A percentile compares a stretch with the other conserved stretches of the same genome.
These are phyloP conservation scores for Chelidonichthys spinosus DNA, from an alignment of 2,797 vertebrate genomes.

Conservation along the genomic window DNA sequence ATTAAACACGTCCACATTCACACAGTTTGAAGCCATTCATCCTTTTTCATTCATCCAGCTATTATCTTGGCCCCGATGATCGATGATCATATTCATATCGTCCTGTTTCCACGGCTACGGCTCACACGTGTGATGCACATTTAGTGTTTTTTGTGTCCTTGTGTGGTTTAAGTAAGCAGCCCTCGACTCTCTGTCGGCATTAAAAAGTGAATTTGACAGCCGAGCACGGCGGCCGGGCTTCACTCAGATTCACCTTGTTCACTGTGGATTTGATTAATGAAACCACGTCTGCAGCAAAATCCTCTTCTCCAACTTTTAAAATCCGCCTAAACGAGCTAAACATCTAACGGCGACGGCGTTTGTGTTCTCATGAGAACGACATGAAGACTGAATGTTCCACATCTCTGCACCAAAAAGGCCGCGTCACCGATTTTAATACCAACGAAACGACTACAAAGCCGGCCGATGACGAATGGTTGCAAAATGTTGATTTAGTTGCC, in stretches of 20 bases:
- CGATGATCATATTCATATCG: too few relatives aligned
- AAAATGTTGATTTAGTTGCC: slow-evolving; percentile 73
- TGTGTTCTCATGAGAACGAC: too few relatives aligned
- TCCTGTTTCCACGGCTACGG: too few relatives aligned
- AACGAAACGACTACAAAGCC: slow-evolving; percentile 59
- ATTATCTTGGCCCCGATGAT: too few relatives aligned
- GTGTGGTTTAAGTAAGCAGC: neutral
- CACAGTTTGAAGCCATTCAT: too few relatives aligned
- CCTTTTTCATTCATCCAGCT: too few relatives aligned
- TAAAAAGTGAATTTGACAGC: neutral
- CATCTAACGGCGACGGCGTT: neutral
- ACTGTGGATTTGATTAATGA: slow-evolving; percentile 11
- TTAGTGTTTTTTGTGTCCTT: neutral
- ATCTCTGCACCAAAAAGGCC: too few relatives aligned
- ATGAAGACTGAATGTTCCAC: too few relatives aligned
- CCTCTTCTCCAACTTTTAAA: neutral
- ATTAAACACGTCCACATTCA: too few relatives aligned
- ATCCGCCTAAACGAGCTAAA: neutral
- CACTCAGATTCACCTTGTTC: slow-evolving; percentile 14
- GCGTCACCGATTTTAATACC: neutral
- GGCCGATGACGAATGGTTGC: slow-evolving; percentile 60
- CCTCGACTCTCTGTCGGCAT: neutral
- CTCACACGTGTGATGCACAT: neutral
- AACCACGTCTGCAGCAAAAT: slow-evolving; percentile 4
- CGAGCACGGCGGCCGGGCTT: slow-evolving; percentile 9